Percentiles rank a stretch among this genome's conserved stretches.
phyloP scores from a whole-genome alignment of 2,888 invertebrate genomes.

The Agonopterix alstromeriana region DNA sequence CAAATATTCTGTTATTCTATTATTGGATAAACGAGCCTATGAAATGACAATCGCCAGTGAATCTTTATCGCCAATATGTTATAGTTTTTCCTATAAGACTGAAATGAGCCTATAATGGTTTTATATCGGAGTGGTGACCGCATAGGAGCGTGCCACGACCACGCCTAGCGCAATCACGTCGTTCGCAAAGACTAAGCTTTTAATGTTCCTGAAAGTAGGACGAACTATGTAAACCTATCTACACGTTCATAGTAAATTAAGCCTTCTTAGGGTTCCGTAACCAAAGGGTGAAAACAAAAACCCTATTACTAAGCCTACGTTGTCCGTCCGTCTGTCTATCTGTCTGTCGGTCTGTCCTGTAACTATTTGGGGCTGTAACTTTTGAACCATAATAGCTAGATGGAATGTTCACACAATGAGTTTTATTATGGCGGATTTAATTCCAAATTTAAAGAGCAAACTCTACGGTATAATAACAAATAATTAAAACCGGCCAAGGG shows the following conservation, averaged over 20 bases:
- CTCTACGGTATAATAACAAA: too few species aligned
- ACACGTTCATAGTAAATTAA: constrained; percentile 25
- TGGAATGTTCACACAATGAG: too few species aligned
- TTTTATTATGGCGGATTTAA: too few species aligned
- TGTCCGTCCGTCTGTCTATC: too few species aligned
- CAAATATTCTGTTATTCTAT: neutral
- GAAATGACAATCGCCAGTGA: constrained; percentile 14
- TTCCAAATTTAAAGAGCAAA: too few species aligned
- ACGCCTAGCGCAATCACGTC: constrained; percentile 63
- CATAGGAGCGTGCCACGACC: constrained; percentile 43
- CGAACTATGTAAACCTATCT: constrained; percentile 31
- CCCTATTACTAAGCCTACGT: too few species aligned
- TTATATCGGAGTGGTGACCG: constrained; percentile 44
- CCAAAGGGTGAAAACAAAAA: too few species aligned
- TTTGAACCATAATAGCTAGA: too few species aligned
- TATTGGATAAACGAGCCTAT: neutral
- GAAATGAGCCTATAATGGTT: constrained; percentile 5
- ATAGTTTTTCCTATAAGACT: constrained; percentile 10
- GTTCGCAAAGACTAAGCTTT: constrained; percentile 33
- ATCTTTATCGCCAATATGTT: constrained; percentile 31
- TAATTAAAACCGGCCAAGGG: too few species aligned
- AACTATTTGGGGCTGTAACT: too few species aligned
- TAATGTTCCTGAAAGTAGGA: constrained; percentile 61
- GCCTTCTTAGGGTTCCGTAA: too few species aligned
- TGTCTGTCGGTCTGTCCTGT: too few species aligned